These are phyloP conservation scores for Gadus macrocephalus DNA, from an alignment of 2,113 vertebrate species.

Conservation along the genomic window DNA sequence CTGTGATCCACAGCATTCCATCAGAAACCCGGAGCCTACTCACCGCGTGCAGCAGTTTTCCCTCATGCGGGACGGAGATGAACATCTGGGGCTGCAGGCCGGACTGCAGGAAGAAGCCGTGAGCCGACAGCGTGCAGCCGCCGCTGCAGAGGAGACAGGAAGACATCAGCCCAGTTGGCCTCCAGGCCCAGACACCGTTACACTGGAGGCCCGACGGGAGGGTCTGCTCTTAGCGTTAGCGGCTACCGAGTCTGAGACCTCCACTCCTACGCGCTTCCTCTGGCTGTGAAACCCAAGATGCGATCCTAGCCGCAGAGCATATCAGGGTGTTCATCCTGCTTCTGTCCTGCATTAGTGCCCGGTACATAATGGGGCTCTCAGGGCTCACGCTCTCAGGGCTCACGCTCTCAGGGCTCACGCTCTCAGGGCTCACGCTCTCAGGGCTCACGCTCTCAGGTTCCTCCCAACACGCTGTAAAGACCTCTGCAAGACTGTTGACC, in stretches of 20 bases:
- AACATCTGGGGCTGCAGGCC: slow-evolving; percentile 89
- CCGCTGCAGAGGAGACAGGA: slow-evolving; percentile 72
- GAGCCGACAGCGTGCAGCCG: slow-evolving; percentile 90
- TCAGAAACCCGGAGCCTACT: slow-evolving; percentile 57
- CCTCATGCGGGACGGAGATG: slow-evolving; percentile 79
- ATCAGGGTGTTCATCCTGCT: too few relatives aligned
- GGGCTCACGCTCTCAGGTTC: too few relatives aligned
- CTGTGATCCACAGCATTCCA: too few relatives aligned
- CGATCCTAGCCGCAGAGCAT: too few relatives aligned
- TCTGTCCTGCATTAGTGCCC: too few relatives aligned
- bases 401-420: too few relatives aligned
- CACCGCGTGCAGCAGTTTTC: slow-evolving; percentile 87
- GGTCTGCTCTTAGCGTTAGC: slow-evolving; percentile 55
- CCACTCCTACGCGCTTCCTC: slow-evolving; percentile 51
- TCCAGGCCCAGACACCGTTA: slow-evolving; percentile 29
- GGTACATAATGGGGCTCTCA: too few relatives aligned
- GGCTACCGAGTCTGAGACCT: slow-evolving; percentile 33
- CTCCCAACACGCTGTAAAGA: too few relatives aligned
- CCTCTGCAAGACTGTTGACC: too few relatives aligned
- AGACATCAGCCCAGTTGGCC: slow-evolving; percentile 18
- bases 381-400: too few relatives aligned
- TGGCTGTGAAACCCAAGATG: slow-evolving; percentile 23
- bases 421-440: too few relatives aligned
- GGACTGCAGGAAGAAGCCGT: slow-evolving; percentile 87
- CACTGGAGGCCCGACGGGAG: slow-evolving; percentile 44